phyloP scores from a whole-genome alignment of 2,797 vertebrate species.

The Onychomys torridus region DNA sequence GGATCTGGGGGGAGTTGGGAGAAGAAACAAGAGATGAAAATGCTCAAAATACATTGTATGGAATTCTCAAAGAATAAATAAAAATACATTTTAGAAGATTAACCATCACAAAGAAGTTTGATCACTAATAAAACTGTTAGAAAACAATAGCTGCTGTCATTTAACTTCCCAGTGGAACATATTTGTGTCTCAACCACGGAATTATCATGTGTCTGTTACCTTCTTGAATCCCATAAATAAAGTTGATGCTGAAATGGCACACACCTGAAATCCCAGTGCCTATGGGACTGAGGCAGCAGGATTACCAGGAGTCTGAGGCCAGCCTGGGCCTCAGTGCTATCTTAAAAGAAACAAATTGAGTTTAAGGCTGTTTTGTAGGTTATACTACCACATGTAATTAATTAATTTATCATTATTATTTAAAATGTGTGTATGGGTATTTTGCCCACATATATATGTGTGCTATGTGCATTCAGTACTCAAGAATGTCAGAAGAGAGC shows the following conservation, averaged over 20 bases:
- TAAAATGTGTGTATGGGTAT: background rate
- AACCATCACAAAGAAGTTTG: background rate
- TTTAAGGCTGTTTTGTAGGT: slow-evolving; percentile 53
- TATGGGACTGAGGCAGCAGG: background rate
- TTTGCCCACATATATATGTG: background rate
- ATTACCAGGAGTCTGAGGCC: background rate
- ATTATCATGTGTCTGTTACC: slow-evolving; percentile 51
- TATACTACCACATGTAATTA: slow-evolving; percentile 46
- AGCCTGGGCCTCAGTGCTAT: background rate
- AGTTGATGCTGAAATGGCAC: background rate
- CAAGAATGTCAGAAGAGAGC: background rate
- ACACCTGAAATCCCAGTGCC: background rate
- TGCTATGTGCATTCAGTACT: no score
- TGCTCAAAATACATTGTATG: background rate
- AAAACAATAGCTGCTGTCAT: background rate
- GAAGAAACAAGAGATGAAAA: background rate
- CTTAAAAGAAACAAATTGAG: background rate
- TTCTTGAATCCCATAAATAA: slow-evolving; percentile 44
- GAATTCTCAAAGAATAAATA: background rate
- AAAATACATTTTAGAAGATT: background rate
- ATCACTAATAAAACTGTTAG: background rate
- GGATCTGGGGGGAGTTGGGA: background rate
- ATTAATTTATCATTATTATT: background rate
- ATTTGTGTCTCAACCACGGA: slow-evolving; percentile 36
- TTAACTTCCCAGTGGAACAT: slow-evolving; percentile 54